phyloP scores from a whole-genome alignment of 2,113 vertebrate species.

The Smithornis capensis region DNA sequence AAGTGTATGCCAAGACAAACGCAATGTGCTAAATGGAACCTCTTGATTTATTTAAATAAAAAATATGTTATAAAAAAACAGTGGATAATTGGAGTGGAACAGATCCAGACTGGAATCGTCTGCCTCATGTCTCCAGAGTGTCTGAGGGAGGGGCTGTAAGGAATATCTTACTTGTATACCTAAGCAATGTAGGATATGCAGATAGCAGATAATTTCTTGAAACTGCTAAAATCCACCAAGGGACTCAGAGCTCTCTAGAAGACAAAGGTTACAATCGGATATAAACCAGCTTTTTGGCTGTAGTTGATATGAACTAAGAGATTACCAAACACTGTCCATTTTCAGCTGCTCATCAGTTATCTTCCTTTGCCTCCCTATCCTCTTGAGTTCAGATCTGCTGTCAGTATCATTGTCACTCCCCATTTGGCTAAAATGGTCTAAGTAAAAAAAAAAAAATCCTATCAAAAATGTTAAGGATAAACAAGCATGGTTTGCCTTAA shows the following conservation, averaged over 20 bases:
- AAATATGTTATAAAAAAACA: slow-evolving; percentile 49
- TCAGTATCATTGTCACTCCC: background rate
- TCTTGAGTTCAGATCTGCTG: background rate
- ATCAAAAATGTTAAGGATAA: background rate
- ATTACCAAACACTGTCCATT: background rate
- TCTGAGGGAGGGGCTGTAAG: slow-evolving; percentile 30
- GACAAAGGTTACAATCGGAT: slow-evolving; percentile 45
- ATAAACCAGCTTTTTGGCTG: slow-evolving; percentile 1
- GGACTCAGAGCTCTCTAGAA: background rate
- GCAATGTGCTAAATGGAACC: slow-evolving; percentile 51
- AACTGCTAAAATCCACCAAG: background rate
- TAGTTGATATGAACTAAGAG: background rate
- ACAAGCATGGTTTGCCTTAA: background rate
- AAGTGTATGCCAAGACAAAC: slow-evolving; percentile 61
- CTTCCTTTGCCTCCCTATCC: background rate
- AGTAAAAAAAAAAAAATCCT: background rate
- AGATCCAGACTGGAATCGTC: slow-evolving; percentile 52
- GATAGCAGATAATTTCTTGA: slow-evolving; percentile 40
- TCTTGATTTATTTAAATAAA: slow-evolving; percentile 67
- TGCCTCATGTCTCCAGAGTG: slow-evolving; percentile 48
- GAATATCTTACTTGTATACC: slow-evolving; percentile 8
- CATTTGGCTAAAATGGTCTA: background rate
- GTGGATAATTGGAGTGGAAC: slow-evolving; percentile 56
- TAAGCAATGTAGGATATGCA: background rate
- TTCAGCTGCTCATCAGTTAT: background rate